Percentiles rank a stretch among this genome's conserved stretches.
phyloP scores from a whole-genome alignment of 2,888 invertebrate genomes.

The Agrochola litura region DNA sequence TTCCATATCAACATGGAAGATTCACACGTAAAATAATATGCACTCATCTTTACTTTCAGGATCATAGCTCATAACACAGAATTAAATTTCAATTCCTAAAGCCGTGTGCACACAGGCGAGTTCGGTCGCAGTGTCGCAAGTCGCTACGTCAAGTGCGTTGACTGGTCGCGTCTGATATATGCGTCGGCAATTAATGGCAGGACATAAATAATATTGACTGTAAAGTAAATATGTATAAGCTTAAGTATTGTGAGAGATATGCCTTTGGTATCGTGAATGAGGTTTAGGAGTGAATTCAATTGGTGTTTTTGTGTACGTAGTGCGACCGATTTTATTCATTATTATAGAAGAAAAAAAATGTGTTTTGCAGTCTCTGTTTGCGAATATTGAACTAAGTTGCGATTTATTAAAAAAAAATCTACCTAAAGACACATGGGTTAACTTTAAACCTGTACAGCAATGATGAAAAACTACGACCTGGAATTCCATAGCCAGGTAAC shows the following conservation, averaged over 20 bases:
- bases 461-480: not conserved
- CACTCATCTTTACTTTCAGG: constrained; percentile 66
- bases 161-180: constrained; percentile 75
- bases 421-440: not conserved
- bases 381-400: not conserved
- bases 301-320: constrained; percentile 11
- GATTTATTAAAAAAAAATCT: not conserved
- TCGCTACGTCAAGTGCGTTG: constrained; percentile 73
- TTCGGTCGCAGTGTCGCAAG: constrained; percentile 64
- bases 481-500: not conserved
- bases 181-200: constrained; percentile 76
- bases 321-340: constrained; percentile 3
- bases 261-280: constrained; percentile 56
- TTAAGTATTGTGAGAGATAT: constrained; percentile 52
- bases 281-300: constrained; percentile 60
- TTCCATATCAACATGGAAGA: not conserved
- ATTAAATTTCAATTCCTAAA: constrained; percentile 78
- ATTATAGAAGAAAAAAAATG: not conserved
- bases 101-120: constrained; percentile 69
- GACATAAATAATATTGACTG: constrained; percentile 75
- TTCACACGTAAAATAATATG: constrained; percentile 48
- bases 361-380: not conserved
- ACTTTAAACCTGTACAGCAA: not conserved
- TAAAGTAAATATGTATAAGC: constrained; percentile 67
- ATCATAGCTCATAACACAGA: constrained; percentile 74